A percentile compares a stretch with the other conserved stretches of the same genome.
phyloP scores from a whole-genome alignment of 2,888 invertebrate genomes.

The Pelosia muscerda region DNA sequence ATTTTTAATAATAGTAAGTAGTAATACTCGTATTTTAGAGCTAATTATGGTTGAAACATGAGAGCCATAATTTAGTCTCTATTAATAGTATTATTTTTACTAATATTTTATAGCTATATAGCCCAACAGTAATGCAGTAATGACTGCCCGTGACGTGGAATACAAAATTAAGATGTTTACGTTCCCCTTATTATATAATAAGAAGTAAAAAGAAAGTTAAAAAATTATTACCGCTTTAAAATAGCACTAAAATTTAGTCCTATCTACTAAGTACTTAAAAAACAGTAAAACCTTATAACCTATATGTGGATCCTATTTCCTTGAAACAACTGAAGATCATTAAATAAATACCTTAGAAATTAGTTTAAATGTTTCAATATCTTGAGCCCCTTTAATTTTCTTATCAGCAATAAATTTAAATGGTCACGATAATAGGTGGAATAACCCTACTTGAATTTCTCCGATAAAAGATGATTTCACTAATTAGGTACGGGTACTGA shows the following conservation, averaged over 20 bases:
- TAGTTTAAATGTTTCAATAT: constrained; percentile 48
- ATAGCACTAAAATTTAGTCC: neutral
- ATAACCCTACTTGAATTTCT: constrained; percentile 38
- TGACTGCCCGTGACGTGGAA: neutral
- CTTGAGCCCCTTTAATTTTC: constrained; percentile 49
- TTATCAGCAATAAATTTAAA: constrained; percentile 59
- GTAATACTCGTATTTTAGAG: neutral
- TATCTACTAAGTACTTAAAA: constrained; percentile 3
- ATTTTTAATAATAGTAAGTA: neutral
- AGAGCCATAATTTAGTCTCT: too few species aligned
- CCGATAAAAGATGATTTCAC: constrained; percentile 33
- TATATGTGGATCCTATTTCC: constrained; percentile 7
- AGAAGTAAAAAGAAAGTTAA: too few species aligned
- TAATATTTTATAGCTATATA: neutral
- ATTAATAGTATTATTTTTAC: neutral
- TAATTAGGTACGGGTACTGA: constrained; percentile 47
- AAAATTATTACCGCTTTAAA: neutral
- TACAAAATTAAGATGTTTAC: neutral
- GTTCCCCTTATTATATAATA: neutral
- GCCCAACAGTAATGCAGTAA: neutral
- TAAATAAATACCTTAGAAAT: constrained; percentile 41
- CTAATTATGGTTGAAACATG: neutral
- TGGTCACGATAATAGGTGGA: constrained; percentile 45
- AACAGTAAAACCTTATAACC: neutral
- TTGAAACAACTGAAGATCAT: constrained; percentile 24